Percentiles rank a stretch among this genome's conserved stretches.
phyloP scores from a whole-genome alignment of 2,797 vertebrate genomes.

The Xenentodon cancila region DNA sequence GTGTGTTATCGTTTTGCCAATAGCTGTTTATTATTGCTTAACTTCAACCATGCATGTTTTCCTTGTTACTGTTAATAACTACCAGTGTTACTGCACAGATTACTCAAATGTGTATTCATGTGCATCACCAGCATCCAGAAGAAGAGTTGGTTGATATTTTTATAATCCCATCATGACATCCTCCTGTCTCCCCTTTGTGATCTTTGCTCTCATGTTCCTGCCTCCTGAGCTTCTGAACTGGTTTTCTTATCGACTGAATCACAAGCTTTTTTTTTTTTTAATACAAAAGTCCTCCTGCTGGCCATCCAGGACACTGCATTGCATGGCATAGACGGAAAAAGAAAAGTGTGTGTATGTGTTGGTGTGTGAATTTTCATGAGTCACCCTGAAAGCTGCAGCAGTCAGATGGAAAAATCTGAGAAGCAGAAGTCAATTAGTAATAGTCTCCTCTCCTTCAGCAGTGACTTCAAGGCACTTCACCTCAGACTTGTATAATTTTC shows the following conservation, averaged over 20 bases:
- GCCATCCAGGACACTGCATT: constrained; percentile 32
- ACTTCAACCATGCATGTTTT: no score
- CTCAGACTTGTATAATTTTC: constrained; percentile 16
- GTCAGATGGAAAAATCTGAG: constrained; percentile 56
- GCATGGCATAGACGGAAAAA: background rate
- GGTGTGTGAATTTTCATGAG: constrained; percentile 22
- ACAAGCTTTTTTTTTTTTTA: constrained; percentile 64
- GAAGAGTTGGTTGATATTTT: constrained; percentile 5
- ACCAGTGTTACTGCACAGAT: background rate
- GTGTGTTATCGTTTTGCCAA: no score
- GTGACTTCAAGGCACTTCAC: constrained; percentile 13
- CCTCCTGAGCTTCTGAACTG: constrained; percentile 66
- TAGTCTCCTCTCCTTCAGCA: constrained; percentile 23
- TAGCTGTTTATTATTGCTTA: no score
- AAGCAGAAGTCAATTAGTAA: constrained; percentile 51
- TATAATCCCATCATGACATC: constrained; percentile 11
- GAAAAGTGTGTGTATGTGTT: constrained; percentile 1
- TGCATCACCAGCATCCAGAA: background rate
- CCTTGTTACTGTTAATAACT: background rate
- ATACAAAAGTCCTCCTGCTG: constrained; percentile 61
- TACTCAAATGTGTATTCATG: background rate
- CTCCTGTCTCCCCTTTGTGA: constrained; percentile 5
- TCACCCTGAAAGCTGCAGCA: constrained; percentile 21
- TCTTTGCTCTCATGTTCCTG: constrained; percentile 39
- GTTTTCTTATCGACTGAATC: constrained; percentile 68